A percentile compares a stretch with the other conserved stretches of the same genome.
These are phyloP conservation scores for Aproaerema taeniolella DNA, from an alignment of 2,888 invertebrate genomes.

Conservation along the genomic window DNA sequence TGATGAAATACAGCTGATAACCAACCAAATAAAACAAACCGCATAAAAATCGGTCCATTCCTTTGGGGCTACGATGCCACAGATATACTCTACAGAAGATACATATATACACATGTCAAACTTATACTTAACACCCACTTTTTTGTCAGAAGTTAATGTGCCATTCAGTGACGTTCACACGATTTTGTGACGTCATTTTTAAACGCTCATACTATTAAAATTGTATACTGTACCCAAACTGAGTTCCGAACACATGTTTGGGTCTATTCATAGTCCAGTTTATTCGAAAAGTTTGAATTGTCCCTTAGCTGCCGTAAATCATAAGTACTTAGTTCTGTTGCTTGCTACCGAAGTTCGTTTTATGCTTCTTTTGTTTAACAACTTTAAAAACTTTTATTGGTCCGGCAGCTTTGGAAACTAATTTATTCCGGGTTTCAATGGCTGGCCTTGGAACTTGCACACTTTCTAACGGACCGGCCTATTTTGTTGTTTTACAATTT, in stretches of 20 bases:
- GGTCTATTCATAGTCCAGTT: slow-evolving; percentile 59
- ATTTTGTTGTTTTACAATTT: slow-evolving; percentile 52
- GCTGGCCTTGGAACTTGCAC: slow-evolving; percentile 56
- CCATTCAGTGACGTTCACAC: too few relatives aligned
- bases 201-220: too few relatives aligned
- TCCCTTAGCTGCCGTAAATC: slow-evolving; percentile 65
- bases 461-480: slow-evolving; percentile 46
- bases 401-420: slow-evolving; percentile 66
- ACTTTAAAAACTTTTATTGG: slow-evolving; percentile 66
- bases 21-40: too few relatives aligned
- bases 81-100: too few relatives aligned
- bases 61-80: too few relatives aligned
- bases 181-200: too few relatives aligned
- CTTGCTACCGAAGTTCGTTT: slow-evolving; percentile 67
- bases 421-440: slow-evolving; percentile 68
- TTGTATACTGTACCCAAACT: slow-evolving; percentile 9
- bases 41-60: too few relatives aligned
- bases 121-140: too few relatives aligned
- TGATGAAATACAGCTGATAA: too few relatives aligned
- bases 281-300: slow-evolving; percentile 61
- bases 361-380: slow-evolving; percentile 73
- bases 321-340: slow-evolving; percentile 57
- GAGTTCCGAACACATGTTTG: slow-evolving; percentile 51
- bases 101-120: too few relatives aligned
- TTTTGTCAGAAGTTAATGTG: too few relatives aligned